These are phyloP conservation scores for Sebastes fasciatus DNA, from an alignment of 2,113 vertebrate genomes.

Conservation along the genomic window DNA sequence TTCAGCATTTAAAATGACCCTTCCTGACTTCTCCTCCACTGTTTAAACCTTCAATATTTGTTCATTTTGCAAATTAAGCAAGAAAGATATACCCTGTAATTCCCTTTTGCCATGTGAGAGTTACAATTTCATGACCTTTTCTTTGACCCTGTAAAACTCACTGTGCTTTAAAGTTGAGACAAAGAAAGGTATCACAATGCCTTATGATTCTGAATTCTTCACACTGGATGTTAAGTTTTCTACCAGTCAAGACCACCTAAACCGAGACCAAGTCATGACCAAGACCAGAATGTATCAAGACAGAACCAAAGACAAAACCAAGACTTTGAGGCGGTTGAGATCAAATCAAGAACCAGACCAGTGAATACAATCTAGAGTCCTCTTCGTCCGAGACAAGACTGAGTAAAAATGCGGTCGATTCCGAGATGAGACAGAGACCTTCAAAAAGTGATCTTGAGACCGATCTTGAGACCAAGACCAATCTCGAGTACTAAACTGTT, in stretches of 20 bases:
- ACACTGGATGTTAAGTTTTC: constrained; percentile 1
- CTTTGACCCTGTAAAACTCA: not conserved
- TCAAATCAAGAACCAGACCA: no score
- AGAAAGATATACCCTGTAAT: not conserved
- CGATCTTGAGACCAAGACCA: no score
- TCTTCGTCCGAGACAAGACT: no score
- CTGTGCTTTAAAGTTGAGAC: not conserved
- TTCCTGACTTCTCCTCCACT: not conserved
- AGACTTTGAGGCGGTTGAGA: no score
- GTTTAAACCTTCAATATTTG: not conserved
- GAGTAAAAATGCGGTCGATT: no score
- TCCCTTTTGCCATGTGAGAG: not conserved
- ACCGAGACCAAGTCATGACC: no score
- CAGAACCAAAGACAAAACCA: no score
- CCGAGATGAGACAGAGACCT: no score
- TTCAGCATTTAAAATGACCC: constrained; percentile 8
- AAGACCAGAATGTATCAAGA: no score
- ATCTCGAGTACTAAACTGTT: not conserved
- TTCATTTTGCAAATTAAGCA: not conserved
- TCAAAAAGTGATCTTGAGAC: no score
- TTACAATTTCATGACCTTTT: not conserved
- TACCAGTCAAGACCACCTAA: not conserved
- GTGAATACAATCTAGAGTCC: no score
- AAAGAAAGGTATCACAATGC: not conserved
- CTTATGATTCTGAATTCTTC: not conserved